Evolutionary conservation across 2,113 vertebrate species (phyloP).

Genomic region (Cynopterus brachyotis): DNA sequence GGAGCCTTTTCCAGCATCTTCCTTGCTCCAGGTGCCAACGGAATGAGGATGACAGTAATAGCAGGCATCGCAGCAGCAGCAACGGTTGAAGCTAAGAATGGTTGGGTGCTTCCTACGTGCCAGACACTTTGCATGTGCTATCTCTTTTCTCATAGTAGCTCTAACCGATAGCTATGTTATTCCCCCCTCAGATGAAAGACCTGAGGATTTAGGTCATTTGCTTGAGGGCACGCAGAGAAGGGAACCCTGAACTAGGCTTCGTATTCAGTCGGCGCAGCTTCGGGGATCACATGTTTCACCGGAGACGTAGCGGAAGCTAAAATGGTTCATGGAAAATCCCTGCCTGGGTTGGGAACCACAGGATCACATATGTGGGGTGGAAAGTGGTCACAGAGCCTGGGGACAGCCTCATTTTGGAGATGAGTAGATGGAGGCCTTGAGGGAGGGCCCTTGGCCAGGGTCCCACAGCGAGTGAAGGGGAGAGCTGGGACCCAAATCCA

Average conservation of each 20-base stretch:
- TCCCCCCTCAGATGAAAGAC: neutral
- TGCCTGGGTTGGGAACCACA: rapidly evolving
- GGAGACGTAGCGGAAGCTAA: rapidly evolving
- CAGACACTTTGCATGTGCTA: rapidly evolving
- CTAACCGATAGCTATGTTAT: rapidly evolving
- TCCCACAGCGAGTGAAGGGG: neutral
- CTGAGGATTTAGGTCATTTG: neutral
- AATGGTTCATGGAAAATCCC: neutral
- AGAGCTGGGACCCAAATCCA: neutral
- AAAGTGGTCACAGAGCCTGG: rapidly evolving
- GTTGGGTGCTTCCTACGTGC: rapidly evolving
- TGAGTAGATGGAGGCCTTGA: neutral
- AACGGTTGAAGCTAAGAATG: rapidly evolving
- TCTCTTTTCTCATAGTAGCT: neutral
- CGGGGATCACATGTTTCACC: rapidly evolving
- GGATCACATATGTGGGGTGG: rapidly evolving
- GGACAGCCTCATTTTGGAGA: neutral
- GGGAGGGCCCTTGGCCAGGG: neutral
- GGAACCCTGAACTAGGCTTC: neutral
- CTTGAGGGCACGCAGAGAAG: neutral
- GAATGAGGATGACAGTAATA: rapidly evolving
- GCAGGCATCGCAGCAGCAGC: rapidly evolving
- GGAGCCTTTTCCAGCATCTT: neutral
- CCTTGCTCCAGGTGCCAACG: neutral
- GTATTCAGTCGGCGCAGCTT: no score